Evolutionary conservation across 2,888 invertebrate species (phyloP).

Genomic region (Peribatodes rhomboidaria): DNA sequence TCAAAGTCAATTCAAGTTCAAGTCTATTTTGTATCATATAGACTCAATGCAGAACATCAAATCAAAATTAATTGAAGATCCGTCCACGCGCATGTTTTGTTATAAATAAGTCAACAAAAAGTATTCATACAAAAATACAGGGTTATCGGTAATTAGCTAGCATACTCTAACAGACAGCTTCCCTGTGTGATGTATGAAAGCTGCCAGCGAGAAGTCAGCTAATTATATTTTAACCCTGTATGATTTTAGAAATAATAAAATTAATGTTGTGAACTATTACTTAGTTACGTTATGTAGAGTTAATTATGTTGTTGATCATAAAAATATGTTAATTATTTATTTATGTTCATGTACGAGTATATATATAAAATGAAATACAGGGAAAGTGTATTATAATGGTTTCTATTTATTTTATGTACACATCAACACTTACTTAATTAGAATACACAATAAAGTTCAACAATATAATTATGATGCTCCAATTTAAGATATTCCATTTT

Average conservation of each 20-base stretch:
- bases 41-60: neutral
- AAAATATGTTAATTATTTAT: neutral
- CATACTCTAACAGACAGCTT: too few relatives aligned
- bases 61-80: neutral
- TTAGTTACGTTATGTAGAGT: slow-evolving; percentile 12
- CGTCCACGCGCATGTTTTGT: neutral
- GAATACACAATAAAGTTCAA: slow-evolving; percentile 56
- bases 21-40: neutral
- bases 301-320: slow-evolving; percentile 1
- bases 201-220: too few relatives aligned
- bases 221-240: too few relatives aligned
- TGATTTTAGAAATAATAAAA: neutral
- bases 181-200: too few relatives aligned
- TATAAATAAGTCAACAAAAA: neutral
- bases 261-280: neutral
- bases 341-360: neutral
- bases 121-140: too few relatives aligned
- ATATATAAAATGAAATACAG: slow-evolving; percentile 49
- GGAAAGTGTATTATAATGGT: slow-evolving; percentile 55
- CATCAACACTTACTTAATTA: slow-evolving; percentile 80
- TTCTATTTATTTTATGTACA: slow-evolving; percentile 73
- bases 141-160: too few relatives aligned
- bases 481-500: slow-evolving; percentile 34
- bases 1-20: neutral
- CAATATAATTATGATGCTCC: slow-evolving; percentile 33